Conservation (phyloP, 2,797 vertebrate species). For the Calcarius lapponicus region DNA sequence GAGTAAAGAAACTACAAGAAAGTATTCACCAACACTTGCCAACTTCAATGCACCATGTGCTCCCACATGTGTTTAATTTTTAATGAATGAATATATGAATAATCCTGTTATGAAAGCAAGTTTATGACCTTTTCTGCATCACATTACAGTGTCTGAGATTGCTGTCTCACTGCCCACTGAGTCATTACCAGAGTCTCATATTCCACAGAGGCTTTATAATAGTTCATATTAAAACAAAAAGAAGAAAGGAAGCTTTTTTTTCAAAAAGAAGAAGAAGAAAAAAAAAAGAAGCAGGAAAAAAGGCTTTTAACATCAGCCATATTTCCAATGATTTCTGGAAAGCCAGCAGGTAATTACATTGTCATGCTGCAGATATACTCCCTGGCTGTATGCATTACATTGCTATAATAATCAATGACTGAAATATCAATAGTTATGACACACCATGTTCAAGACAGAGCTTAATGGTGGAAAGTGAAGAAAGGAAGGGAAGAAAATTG, state of each 20-base stretch:
- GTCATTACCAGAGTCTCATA: background rate
- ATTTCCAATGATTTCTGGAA: constrained; percentile 21
- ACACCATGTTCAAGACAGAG: background rate
- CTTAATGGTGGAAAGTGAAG: background rate
- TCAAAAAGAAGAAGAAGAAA: no score
- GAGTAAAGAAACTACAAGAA: background rate
- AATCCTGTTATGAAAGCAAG: constrained; percentile 36
- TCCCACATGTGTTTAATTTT: constrained; percentile 48
- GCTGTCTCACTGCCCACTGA: constrained; percentile 24
- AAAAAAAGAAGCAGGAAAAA: background rate
- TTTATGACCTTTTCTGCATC: constrained; percentile 32
- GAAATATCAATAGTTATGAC: background rate
- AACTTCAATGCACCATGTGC: background rate
- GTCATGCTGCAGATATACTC: background rate
- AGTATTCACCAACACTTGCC: background rate
- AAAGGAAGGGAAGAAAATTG: background rate
- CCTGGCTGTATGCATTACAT: background rate
- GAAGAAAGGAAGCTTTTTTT: background rate
- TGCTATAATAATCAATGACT: background rate
- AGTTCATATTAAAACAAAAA: background rate
- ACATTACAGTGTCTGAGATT: background rate
- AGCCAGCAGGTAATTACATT: constrained; percentile 19
- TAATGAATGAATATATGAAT: constrained; percentile 62
- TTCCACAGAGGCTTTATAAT: background rate
- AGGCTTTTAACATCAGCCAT: constrained; percentile 1